Base-by-base conservation (phyloP, 2,113 vertebrate species). In the Heterochromis multidens region DNA sequence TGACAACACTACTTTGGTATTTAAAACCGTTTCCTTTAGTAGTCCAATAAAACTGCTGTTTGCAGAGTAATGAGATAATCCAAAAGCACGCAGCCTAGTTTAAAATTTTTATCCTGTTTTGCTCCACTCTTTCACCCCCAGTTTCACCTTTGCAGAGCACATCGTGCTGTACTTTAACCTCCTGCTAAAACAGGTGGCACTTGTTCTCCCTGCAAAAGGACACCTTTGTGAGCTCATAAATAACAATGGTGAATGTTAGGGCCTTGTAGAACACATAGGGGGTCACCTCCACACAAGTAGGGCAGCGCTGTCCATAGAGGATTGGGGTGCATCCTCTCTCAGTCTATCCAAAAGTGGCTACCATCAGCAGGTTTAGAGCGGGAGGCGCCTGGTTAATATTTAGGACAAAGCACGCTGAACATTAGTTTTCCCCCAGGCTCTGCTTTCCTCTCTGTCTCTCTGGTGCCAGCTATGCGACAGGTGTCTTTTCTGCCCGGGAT, bases 281-380 rank as follows among this genome's bases (percentile, higher is more conserved):
- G 94, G 94, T 95, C 94, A 95, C 90, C 94, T 93, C 89, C 37
- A 67, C 80, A 79, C 91, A 94, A 93, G 85, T 93, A 93, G 94
- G 92, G 86, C 93, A 92, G 62, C 4, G 70, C 74, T 43, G 87
- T 89, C 94, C 92, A 0, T 82, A 49, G 93, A 93, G 92, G 91
- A 90, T 93, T 94, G 84, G 52, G 60, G 63, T 6, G 76, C 89
- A 87, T 86, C 93, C 86, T 82, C 92, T 82, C 87, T 65, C 60
- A 4, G 79, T 85, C 88, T 65, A 33, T 65, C 31, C 35, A 76
- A 65, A 91, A 94, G 82, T 87, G 60, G 85, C 90, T 84, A 49
- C 56, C 90, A 67, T 93, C 93, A 94, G 94, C 93, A 91, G 86
- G 86, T 93, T 93, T 90, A 17, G 23, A 90, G 89, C 87, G 72